Conservation (phyloP, 2,888 invertebrate species). For the Galerucella nymphaeae region DNA sequence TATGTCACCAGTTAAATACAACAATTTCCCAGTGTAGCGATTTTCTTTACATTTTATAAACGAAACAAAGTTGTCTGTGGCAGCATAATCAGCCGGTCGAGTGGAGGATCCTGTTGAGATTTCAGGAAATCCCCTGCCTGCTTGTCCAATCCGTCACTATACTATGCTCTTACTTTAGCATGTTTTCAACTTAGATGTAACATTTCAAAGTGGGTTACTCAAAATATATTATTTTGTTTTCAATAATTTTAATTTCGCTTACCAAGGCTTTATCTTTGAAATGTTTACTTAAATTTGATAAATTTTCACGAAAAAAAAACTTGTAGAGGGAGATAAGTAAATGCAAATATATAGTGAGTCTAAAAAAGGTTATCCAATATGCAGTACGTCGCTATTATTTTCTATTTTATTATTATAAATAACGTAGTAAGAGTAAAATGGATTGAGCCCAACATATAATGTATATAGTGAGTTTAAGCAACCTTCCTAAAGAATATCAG, state of each 20-base stretch:
- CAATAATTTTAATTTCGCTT: too few species aligned
- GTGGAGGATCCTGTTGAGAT: constrained; percentile 68
- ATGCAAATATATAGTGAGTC: too few species aligned
- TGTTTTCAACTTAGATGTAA: constrained; percentile 33
- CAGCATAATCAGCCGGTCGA: constrained; percentile 65
- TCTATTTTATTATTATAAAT: background rate
- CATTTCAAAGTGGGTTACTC: background rate
- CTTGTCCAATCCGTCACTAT: constrained; percentile 67
- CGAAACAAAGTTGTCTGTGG: constrained; percentile 55
- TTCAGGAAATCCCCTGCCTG: constrained; percentile 66
- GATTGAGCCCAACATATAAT: constrained; percentile 1
- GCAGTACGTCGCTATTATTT: background rate
- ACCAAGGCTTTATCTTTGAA: too few species aligned
- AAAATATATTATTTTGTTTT: too few species aligned
- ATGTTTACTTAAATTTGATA: too few species aligned
- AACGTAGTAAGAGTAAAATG: background rate
- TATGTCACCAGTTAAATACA: too few species aligned
- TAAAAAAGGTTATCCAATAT: background rate
- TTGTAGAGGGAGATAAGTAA: too few species aligned
- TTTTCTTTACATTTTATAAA: constrained; percentile 8
- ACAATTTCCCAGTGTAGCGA: background rate
- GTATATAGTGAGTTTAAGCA: constrained; percentile 19
- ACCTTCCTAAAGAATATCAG: constrained; percentile 29
- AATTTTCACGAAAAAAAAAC: too few species aligned
- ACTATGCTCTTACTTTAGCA: constrained; percentile 52